phyloP scores from a whole-genome alignment of 2,113 vertebrate genomes.

The Odocoileus virginianus region DNA sequence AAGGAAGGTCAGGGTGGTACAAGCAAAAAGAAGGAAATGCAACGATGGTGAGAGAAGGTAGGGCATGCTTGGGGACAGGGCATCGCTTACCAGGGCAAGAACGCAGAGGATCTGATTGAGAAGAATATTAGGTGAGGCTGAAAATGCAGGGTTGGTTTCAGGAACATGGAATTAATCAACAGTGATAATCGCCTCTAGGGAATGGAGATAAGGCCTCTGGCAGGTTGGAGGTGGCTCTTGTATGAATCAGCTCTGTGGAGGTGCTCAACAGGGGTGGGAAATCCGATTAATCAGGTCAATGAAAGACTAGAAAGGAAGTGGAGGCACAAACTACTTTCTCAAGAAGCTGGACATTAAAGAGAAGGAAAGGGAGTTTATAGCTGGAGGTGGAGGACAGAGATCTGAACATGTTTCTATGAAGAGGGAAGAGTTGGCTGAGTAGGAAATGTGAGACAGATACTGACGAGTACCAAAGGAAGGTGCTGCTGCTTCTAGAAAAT shows the following conservation, averaged over 20 bases:
- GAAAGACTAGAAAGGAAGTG: background rate
- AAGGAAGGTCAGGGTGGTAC: background rate
- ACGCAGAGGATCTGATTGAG: background rate
- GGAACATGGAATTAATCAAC: background rate
- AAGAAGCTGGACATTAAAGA: background rate
- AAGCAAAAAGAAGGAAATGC: background rate
- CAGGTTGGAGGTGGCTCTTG: background rate
- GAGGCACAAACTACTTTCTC: background rate
- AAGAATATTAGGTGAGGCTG: background rate
- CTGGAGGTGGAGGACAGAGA: background rate
- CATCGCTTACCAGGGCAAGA: background rate
- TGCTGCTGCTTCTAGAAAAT: background rate
- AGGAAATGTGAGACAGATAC: background rate
- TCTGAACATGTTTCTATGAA: background rate
- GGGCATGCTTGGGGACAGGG: background rate
- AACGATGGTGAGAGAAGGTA: background rate
- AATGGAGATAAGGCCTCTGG: background rate
- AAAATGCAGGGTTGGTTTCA: background rate
- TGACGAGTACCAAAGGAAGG: background rate
- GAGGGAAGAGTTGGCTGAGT: background rate
- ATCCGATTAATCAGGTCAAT: background rate
- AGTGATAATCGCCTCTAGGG: background rate
- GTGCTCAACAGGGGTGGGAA: background rate
- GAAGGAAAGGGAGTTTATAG: background rate
- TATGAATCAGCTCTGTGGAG: background rate